Percentiles rank a stretch among this genome's conserved stretches.
Evolutionary conservation across 1,140 invertebrate species (phyloP).

Genomic region (Mamestra configurata): DNA sequence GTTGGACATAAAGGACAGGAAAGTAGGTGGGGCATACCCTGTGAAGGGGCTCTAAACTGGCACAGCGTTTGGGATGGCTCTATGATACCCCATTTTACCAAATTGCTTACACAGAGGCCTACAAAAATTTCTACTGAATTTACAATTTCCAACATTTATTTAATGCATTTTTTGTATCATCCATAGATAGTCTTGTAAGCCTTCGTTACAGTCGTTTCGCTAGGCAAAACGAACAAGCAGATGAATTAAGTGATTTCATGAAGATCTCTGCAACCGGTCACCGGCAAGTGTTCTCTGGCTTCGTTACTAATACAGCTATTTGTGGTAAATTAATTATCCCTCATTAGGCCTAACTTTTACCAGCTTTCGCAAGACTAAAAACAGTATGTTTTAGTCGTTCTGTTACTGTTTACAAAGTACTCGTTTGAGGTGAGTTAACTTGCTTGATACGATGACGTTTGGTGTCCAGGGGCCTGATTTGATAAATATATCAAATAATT

Average conservation of each 20-base stretch:
- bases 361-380: slow-evolving; percentile 20
- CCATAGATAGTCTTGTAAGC: no score
- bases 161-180: no score
- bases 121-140: no score
- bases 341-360: slow-evolving; percentile 33
- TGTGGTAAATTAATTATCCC: slow-evolving; percentile 29
- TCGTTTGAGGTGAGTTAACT: not conserved
- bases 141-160: no score
- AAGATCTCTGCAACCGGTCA: slow-evolving; percentile 28
- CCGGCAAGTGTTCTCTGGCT: not conserved
- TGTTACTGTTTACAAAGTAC: not conserved
- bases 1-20: no score
- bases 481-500: slow-evolving; percentile 8
- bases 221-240: slow-evolving; percentile 3
- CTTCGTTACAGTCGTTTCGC: not conserved
- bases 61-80: no score
- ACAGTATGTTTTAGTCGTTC: not conserved
- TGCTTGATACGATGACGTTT: not conserved
- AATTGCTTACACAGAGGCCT: no score
- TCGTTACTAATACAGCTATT: not conserved
- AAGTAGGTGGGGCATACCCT: no score
- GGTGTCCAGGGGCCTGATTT: slow-evolving; percentile 5
- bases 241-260: slow-evolving; percentile 20
- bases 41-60: no score
- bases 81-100: no score